Base-by-base conservation (phyloP, 1,140 invertebrate genomes). In the Bacillus rossius region DNA sequence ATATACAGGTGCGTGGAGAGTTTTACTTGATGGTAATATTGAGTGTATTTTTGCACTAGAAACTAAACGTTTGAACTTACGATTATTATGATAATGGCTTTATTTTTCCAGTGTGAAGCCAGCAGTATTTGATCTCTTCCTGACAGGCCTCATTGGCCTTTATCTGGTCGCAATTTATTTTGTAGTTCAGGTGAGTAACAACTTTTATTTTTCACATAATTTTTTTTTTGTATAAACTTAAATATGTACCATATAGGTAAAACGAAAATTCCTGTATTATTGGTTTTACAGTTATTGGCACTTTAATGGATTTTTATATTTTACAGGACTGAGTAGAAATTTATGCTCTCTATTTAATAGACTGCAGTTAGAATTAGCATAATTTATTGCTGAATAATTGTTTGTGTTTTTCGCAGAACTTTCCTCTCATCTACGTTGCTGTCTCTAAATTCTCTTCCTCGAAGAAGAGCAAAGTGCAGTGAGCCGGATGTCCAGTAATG, bases 121-220 rank as follows among this genome's bases (percentile, higher is more conserved):
- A 62, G 95, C 96, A 22, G 85, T 98, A 43, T 99, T 99, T 78
- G 96, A 99, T 81, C 84, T 99, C 38, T 88, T 98, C 62, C 80
- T 98, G 2, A 96, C 94, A 8, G 69, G 92, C 57, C 83, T 84
- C 26, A 97, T 98, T 69, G 77, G 85, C 37, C 75, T 83, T 8
- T 99, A 98, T 72, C 78, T 98, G 45, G 80, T 80, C 29, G 61
- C 85, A 7, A 80, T 97, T 10, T 98, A 96, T 73, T 79, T 94
- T 43, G 77, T 85, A 45, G 84, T 96, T 47, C 86, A 90, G 69
- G 83, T 83, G 73, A 64, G 63, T 59, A 14, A 17, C 16, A 14
- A 23, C 2, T 14, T n/a, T 3, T 17, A 3, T 20, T 8, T 22
- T 22, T 7, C n/a, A 22, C 13, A 14, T 5, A 19, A 4, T 8